These are phyloP conservation scores for Gadopsis bispinosus DNA, from an alignment of 2,797 vertebrate species.

Conservation along the genomic window DNA sequence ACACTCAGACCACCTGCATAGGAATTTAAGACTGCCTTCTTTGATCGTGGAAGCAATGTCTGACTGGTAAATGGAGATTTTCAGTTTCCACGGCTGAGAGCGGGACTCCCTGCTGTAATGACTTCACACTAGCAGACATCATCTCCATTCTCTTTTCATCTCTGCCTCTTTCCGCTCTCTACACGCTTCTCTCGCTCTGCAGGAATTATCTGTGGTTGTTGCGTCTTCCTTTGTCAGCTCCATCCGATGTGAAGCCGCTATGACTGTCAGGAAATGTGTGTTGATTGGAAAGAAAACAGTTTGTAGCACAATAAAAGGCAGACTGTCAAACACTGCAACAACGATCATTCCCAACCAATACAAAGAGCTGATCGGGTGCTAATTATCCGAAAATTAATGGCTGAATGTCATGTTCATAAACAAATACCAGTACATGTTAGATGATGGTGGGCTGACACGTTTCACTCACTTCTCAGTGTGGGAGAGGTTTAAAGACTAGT, in stretches of 20 bases:
- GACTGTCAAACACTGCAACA: background rate
- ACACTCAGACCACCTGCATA: constrained; percentile 45
- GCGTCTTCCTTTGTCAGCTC: constrained; percentile 1
- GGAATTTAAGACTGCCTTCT: constrained; percentile 40
- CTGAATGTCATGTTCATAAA: background rate
- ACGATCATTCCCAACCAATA: background rate
- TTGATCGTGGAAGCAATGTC: constrained; percentile 53
- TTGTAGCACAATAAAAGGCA: background rate
- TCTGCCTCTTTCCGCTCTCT: background rate
- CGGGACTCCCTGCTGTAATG: constrained; percentile 51
- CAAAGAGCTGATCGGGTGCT: background rate
- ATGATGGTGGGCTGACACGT: background rate
- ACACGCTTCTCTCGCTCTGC: background rate
- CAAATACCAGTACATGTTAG: background rate
- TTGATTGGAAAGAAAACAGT: background rate
- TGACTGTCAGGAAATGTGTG: constrained; percentile 10
- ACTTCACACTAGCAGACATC: constrained; percentile 38
- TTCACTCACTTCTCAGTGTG: background rate
- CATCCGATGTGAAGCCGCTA: constrained; percentile 1
- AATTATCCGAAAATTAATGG: background rate
- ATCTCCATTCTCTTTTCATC: constrained; percentile 26
- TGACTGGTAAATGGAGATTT: constrained; percentile 57
- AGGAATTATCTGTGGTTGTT: background rate
- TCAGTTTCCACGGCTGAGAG: constrained; percentile 19
- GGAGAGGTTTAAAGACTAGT: background rate